Percentiles rank a stretch among this genome's conserved stretches.
These are phyloP conservation scores for Oscheius sp. DNA, from an alignment of 1,140 invertebrate genomes.

Conservation along the genomic window DNA sequence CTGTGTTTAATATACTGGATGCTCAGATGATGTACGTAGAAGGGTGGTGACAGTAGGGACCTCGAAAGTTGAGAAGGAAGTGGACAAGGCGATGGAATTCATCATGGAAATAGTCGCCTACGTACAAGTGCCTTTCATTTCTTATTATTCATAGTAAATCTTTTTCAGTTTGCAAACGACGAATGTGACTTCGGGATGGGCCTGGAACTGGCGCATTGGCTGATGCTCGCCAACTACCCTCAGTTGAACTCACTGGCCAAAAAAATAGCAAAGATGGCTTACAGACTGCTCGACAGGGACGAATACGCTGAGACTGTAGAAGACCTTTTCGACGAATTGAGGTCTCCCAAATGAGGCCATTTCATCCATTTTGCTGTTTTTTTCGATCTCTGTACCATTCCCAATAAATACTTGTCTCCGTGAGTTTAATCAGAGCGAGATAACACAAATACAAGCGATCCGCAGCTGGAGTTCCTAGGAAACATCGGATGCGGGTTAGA, in stretches of 20 bases:
- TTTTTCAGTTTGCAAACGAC: constrained; percentile 21
- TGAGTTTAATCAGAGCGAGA: too few relatives aligned
- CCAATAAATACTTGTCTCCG: too few relatives aligned
- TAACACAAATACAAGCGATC: too few relatives aligned
- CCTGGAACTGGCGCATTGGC: constrained; percentile 11
- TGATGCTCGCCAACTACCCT: constrained; percentile 13
- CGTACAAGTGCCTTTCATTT: not conserved
- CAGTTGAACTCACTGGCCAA: not conserved
- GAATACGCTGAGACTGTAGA: not conserved
- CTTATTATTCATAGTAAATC: not conserved
- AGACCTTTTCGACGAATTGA: not conserved
- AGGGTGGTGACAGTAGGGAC: not conserved
- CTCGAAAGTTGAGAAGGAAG: not conserved
- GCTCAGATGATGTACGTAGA: not conserved
- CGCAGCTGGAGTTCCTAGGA: too few relatives aligned
- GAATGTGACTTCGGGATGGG: constrained; percentile 25
- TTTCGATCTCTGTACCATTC: too few relatives aligned
- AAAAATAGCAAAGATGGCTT: not conserved
- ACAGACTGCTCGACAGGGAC: constrained; percentile 5
- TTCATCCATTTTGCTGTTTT: too few relatives aligned
- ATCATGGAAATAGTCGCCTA: not conserved
- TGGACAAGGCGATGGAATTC: not conserved
- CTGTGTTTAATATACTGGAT: not conserved
- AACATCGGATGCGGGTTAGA: too few relatives aligned
- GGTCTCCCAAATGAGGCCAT: too few relatives aligned